Base-by-base conservation (phyloP, 2,113 vertebrate species). In the Pedionomus torquatus region DNA sequence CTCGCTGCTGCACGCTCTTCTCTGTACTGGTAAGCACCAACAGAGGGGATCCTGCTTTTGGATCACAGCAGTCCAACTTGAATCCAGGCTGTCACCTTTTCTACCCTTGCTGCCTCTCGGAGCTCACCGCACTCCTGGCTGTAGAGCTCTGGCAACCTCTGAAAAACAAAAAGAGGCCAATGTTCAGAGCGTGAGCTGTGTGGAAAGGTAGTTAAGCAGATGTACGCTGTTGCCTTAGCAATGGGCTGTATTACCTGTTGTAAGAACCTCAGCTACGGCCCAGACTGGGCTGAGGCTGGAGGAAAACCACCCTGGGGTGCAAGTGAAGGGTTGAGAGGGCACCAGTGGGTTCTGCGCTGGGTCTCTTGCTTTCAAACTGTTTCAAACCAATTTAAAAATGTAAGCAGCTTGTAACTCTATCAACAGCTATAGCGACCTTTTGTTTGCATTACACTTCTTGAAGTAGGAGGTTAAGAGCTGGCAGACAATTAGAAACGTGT, bases 231-330 rank as follows among this genome's bases (percentile, higher is more conserved):
- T 28, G 44, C 57, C 33, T 20, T 9, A 24, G 52, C 33, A 9
- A 17, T 15, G 37, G 58, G n/a, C 63, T 49, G 24, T 11, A 1
- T 7, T 20, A 2, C 3, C 0, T 4, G 1, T 2, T 20, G 35
- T 1, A 16, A 43, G 9, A 28, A 13, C 44, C 48, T 26, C 2
- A 8, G n/a, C 10, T 13, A 2, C 63, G 19, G 13, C 28, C 55
- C 18, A 7, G 25, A 5, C 51, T 28, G 51, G 41, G 25, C 6
- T 61, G 49, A 16, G 82, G n/a, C 44, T 52, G 30, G 55, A 58
- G 31, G 12, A 26, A 35, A 65, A 43, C 19, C 21, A 2, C 4
- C 5, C 10, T 7, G 26, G 21, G 28, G 43, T 8, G 1, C 0
- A 7, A 28, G 24, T 2, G 48, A 10, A 43, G 44, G 11, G 44